Evolutionary conservation across 1,140 invertebrate species (phyloP).

Genomic region (Pectinophora gossypiella): DNA sequence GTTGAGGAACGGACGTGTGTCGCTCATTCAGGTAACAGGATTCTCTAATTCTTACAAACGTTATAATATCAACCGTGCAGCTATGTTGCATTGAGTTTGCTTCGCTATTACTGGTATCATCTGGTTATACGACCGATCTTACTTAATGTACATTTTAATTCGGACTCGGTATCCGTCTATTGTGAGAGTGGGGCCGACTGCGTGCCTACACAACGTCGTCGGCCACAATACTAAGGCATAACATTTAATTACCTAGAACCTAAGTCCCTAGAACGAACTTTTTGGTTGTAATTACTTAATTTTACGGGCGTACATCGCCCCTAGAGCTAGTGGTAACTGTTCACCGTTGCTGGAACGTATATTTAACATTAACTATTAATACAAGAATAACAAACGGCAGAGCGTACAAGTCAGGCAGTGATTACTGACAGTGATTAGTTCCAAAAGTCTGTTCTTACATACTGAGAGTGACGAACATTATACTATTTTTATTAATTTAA

Average conservation of each 20-base stretch:
- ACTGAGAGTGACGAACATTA: background rate
- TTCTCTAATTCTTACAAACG: constrained; percentile 38
- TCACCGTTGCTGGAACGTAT: constrained; percentile 72
- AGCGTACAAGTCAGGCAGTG: constrained; percentile 54
- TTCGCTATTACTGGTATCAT: constrained; percentile 8
- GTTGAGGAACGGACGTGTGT: constrained; percentile 67
- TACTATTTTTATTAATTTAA: background rate
- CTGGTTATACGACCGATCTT: background rate
- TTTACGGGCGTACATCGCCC: constrained; percentile 49
- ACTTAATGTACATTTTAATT: background rate
- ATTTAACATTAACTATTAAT: constrained; percentile 56
- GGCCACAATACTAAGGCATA: constrained; percentile 15
- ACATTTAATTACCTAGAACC: constrained; percentile 55
- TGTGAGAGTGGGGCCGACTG: background rate
- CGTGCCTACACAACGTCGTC: background rate
- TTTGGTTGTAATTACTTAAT: constrained; percentile 72
- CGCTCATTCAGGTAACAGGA: constrained; percentile 71
- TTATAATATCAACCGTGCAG: constrained; percentile 25
- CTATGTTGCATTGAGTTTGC: constrained; percentile 12
- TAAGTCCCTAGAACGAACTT: constrained; percentile 74
- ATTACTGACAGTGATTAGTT: constrained; percentile 46
- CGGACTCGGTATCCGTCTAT: background rate
- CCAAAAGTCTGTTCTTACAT: constrained; percentile 28
- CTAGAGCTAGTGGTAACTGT: constrained; percentile 69
- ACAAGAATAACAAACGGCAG: constrained; percentile 50